Evolutionary conservation across 2,888 invertebrate species (phyloP).

Genomic region (Brachypalpus laphriformis): DNA sequence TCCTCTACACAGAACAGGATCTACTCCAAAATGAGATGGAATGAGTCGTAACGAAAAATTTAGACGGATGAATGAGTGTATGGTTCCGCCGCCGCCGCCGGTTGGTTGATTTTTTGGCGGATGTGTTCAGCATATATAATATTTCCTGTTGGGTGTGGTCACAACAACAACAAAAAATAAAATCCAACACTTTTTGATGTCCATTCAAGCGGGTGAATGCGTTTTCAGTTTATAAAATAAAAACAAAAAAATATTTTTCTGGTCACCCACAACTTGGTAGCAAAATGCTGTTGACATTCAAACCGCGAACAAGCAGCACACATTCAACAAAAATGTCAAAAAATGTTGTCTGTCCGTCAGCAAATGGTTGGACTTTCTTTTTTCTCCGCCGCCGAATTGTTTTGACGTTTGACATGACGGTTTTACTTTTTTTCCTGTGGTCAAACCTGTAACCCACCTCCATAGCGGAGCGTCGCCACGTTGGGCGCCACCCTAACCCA

Average conservation of each 20-base stretch:
- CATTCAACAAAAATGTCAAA: conserved; percentile 62
- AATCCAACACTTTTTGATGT: conserved; percentile 54
- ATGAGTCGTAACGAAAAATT: conserved; percentile 40
- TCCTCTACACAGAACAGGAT: not conserved
- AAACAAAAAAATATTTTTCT: conserved; percentile 1
- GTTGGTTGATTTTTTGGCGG: conserved; percentile 70
- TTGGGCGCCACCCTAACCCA: conserved; percentile 46
- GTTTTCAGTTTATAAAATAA: conserved; percentile 9
- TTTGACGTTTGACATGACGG: conserved; percentile 57
- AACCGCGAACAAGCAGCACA: conserved; percentile 64
- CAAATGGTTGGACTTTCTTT: conserved; percentile 5
- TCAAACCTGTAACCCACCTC: conserved; percentile 36
- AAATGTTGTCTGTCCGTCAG: conserved; percentile 48
- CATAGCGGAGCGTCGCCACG: not conserved
- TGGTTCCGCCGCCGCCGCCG: conserved; percentile 33
- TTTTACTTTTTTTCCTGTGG: conserved; percentile 11
- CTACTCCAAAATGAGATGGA: not conserved
- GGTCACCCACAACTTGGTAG: conserved; percentile 44
- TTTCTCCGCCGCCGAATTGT: conserved; percentile 26
- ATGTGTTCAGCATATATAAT: conserved; percentile 59
- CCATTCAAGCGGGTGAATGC: conserved; percentile 53
- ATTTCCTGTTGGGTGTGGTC: conserved; percentile 61
- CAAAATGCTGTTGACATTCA: conserved; percentile 66
- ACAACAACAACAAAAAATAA: conserved; percentile 13
- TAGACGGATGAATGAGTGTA: conserved; percentile 63